Conservation (phyloP, 2,113 vertebrate genomes). For the Platichthys stellatus region DNA sequence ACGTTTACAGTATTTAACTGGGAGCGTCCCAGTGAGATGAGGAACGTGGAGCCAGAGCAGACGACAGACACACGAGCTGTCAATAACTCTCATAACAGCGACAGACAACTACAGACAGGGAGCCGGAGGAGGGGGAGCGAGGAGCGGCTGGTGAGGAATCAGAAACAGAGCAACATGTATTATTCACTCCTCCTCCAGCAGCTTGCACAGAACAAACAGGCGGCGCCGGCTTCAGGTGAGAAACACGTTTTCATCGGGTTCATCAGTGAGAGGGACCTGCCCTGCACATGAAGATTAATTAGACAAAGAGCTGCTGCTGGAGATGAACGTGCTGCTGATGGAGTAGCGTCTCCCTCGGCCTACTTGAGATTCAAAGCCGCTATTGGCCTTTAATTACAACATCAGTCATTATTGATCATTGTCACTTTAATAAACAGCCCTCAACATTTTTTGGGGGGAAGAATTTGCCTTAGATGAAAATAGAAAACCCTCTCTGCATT, state of each 20-base stretch:
- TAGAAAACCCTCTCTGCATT: neutral
- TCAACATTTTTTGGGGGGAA: slow-evolving; percentile 60
- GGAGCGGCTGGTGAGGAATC: slow-evolving; percentile 38
- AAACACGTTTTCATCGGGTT: neutral
- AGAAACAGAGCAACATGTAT: slow-evolving; percentile 53
- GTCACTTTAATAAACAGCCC: slow-evolving; percentile 79
- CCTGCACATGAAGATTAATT: slow-evolving; percentile 74
- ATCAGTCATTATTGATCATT: slow-evolving; percentile 83
- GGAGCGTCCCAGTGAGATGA: slow-evolving; percentile 2
- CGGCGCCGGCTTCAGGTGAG: slow-evolving; percentile 46
- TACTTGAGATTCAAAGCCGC: slow-evolving; percentile 70
- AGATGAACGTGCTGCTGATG: slow-evolving; percentile 54
- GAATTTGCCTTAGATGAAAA: slow-evolving; percentile 13
- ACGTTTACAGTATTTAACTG: slow-evolving; percentile 17
- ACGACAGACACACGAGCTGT: neutral
- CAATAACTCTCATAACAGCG: slow-evolving; percentile 16
- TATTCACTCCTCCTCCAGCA: slow-evolving; percentile 47
- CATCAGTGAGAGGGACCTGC: slow-evolving; percentile 46
- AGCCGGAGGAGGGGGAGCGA: neutral
- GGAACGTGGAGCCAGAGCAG: slow-evolving; percentile 3
- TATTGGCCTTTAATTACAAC: slow-evolving; percentile 76
- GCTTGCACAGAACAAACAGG: slow-evolving; percentile 37
- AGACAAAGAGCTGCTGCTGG: slow-evolving; percentile 49
- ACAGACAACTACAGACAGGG: slow-evolving; percentile 21
- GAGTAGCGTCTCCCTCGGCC: slow-evolving; percentile 39